These are phyloP conservation scores for Lepidurus packardi DNA, from an alignment of 1,140 invertebrate genomes.

Conservation along the genomic window DNA sequence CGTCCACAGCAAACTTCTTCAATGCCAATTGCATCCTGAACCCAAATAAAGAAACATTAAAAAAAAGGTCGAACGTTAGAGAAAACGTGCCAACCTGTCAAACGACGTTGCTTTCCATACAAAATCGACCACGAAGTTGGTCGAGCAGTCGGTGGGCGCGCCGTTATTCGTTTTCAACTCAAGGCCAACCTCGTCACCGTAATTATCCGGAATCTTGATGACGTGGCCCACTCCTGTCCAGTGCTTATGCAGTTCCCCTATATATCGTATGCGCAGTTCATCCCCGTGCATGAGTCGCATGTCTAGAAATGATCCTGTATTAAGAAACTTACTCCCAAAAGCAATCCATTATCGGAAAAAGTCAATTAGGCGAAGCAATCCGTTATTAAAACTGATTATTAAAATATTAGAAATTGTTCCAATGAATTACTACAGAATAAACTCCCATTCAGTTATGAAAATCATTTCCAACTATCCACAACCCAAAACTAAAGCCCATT, in stretches of 20 bases:
- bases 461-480: too few species aligned
- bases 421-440: too few species aligned
- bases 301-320: constrained; percentile 51
- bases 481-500: too few species aligned
- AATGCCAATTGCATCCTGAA: constrained; percentile 91
- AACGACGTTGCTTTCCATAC: constrained; percentile 99
- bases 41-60: neutral
- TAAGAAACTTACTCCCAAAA: neutral
- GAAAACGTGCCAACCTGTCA: constrained; percentile 63
- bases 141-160: constrained; percentile 83
- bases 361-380: neutral
- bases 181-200: constrained; percentile 95
- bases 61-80: neutral
- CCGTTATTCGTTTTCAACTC: constrained; percentile 87
- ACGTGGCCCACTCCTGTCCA: constrained; percentile 94
- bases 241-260: constrained; percentile 84
- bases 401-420: too few species aligned
- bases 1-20: constrained; percentile 92
- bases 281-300: constrained; percentile 99
- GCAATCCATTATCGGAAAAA: too few species aligned
- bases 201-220: constrained; percentile 98
- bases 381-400: too few species aligned
- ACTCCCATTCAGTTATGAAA: too few species aligned
- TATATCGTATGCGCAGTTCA: constrained; percentile 87
- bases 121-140: constrained; percentile 97